Conservation (phyloP, 2,797 vertebrate species). For the Hydrolagus colliei region DNA sequence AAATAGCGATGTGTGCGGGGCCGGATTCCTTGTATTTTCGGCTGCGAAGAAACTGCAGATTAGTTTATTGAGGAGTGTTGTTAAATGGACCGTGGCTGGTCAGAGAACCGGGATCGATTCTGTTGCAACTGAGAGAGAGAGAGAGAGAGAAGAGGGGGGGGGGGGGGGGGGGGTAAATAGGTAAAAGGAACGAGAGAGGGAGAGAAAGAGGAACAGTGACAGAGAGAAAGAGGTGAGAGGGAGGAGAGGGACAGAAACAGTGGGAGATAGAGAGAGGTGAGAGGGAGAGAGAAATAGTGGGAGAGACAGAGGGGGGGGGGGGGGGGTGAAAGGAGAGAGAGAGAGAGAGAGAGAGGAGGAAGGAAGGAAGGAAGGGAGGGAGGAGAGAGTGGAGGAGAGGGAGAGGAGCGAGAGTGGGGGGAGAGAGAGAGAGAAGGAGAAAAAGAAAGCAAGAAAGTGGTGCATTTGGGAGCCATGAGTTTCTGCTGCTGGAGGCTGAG, state of each 20-base stretch:
- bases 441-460: constrained; percentile 47
- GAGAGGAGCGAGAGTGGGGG: constrained; percentile 25
- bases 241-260: constrained; percentile 41
- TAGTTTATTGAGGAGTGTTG: constrained; percentile 47
- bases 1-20: constrained; percentile 40
- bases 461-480: constrained; percentile 47
- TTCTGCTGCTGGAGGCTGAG: constrained; percentile 72
- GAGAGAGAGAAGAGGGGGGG: constrained; percentile 26
- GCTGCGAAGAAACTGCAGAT: constrained; percentile 35
- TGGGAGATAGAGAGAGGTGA: neutral
- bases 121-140: constrained; percentile 39
- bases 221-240: constrained; percentile 34
- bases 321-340: constrained; percentile 46
- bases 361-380: constrained; percentile 48
- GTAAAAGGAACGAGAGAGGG: constrained; percentile 38
- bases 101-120: constrained; percentile 39
- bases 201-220: constrained; percentile 44
- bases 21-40: constrained; percentile 50
- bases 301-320: constrained; percentile 17
- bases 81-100: constrained; percentile 40
- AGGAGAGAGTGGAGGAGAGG: constrained; percentile 19
- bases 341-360: constrained; percentile 38
- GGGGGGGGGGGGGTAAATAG: neutral
- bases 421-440: constrained; percentile 46
- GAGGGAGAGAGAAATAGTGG: neutral